Base-by-base conservation (phyloP, 1,140 invertebrate species). In the Papilio glaucus region DNA sequence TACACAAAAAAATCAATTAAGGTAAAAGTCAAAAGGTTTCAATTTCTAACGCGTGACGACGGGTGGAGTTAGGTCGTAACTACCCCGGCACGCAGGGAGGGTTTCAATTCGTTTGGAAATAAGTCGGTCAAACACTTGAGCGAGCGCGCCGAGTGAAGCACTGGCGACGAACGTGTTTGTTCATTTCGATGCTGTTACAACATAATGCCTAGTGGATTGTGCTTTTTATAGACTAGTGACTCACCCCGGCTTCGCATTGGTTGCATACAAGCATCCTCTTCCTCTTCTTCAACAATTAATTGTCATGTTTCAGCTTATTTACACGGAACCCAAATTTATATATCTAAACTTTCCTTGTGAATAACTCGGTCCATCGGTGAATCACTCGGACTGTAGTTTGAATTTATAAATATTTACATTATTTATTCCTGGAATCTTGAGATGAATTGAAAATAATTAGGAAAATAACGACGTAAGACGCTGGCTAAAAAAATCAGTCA, bases 91-190 rank as follows among this genome's bases (percentile, higher is more conserved):
- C 73, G 71, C 67, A 70, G 70, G 61, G 62, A 72, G 75, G 72
- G 77, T 74, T 62, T 79, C 57, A 79, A 85, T 69, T 79, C 83
- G 72, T 76, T 79, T 68, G 78, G 82, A 85, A 85, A 72, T 81
- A 85, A 83, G 71, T 83, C 76, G 80, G 80, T 84, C 83, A 81
- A 79, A 80, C 82, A 75, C 77, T 74, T 65, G 72, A 72, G 15
- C 65, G 75, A 33, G 41, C 73, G 60, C n/a, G n/a, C n/a, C n/a
- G 42, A 67, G 61, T 41, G 49, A n/a, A 60, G 53, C 26, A 69
- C 39, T 39, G 49, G 63, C 63, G 45, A 73, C 71, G 69, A 13
- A 37, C 33, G 26, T 13, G 26, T 62, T 37, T 62, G 60, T 62
- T 62, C 60, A 62, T 62, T 37, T 37, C 60, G 29, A 37, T 62